Percentiles rank a stretch among this genome's conserved stretches.
phyloP scores from a whole-genome alignment of 2,113 vertebrate genomes.

The Empidonax alnorum region DNA sequence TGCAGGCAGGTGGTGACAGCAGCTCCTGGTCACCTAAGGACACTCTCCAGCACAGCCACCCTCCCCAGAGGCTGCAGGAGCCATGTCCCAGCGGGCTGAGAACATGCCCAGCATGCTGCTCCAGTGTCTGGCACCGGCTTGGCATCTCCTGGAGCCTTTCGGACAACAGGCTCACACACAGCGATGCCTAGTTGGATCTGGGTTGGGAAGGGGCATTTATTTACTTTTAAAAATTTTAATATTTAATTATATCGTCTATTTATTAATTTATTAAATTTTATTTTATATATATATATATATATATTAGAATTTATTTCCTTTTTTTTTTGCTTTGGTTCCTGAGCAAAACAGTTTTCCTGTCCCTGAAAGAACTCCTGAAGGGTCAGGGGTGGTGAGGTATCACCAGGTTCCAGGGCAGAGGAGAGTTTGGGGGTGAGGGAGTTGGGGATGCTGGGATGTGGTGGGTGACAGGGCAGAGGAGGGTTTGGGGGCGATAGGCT shows the following conservation, averaged over 20 bases:
- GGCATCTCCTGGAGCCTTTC: background rate
- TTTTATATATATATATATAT: background rate
- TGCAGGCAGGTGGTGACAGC: background rate
- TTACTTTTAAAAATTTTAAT: background rate
- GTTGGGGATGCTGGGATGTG: background rate
- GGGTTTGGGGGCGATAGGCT: background rate
- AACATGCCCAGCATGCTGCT: rapidly evolving
- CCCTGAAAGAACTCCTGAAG: background rate
- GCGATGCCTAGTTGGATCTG: rapidly evolving
- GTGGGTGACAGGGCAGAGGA: background rate
- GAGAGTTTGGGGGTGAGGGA: background rate
- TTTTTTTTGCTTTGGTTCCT: background rate
- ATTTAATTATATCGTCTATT: background rate
- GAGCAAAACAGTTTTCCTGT: rapidly evolving
- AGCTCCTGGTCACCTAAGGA: background rate
- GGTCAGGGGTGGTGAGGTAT: background rate
- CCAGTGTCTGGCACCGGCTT: rapidly evolving
- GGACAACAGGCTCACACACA: rapidly evolving
- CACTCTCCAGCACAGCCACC: background rate
- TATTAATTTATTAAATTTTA: background rate
- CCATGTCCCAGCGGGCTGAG: rapidly evolving
- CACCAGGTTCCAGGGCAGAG: background rate
- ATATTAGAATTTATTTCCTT: background rate
- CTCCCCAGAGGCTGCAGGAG: background rate
- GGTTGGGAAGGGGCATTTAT: rapidly evolving